Evolutionary conservation across 2,113 vertebrate species (phyloP), one percentile per base, ranked within the genome.

Genomic region (Alces alces): DNA sequence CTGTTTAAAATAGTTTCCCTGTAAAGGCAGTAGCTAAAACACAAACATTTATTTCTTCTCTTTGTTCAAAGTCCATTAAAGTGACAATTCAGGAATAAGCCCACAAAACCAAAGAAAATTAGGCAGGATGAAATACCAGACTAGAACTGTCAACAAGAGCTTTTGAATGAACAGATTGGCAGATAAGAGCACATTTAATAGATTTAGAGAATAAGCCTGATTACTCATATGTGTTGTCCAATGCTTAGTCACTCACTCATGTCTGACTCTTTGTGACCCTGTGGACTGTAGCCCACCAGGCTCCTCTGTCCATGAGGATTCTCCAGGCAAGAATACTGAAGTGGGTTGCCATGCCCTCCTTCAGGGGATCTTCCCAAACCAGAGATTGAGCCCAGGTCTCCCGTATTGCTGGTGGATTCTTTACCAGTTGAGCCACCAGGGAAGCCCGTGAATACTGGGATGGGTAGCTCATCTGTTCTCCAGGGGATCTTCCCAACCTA

Each of bases 141-240:
- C 12, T 36, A 93, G 25, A 52, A 19, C 7, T 80, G 28, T 50
- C 58, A 88, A 61, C 10, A 83, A 43, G 86, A 36, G 55, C 36
- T 88, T 88, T 86, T 93, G 6, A 93, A 55, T 93, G 60, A 91
- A 93, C 3, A 92, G 23, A 70, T 90, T 50, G 17, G 25, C 12
- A 12, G 9, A 11, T 60, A 95, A 58, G n/a, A 85, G n/a, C 39
- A 76, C n/a, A 86, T 61, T 82, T 95, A 88, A 19, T 33, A 97
- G 2, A 66, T 30, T 39, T 87, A 15, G 21, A 82, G 50, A 91
- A 73, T 82, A 3, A 73, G 54, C 54, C 21, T 73, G 66, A 39
- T 66, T 19, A 66, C 33, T 4, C 1, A 4, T 36, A n/a, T 73
- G 66, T 73, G 6, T 39, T 73, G 36, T 23, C 19, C n/a, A 39